Evolutionary conservation across 2,113 vertebrate species (phyloP).

Genomic region (Pimephales promelas): DNA sequence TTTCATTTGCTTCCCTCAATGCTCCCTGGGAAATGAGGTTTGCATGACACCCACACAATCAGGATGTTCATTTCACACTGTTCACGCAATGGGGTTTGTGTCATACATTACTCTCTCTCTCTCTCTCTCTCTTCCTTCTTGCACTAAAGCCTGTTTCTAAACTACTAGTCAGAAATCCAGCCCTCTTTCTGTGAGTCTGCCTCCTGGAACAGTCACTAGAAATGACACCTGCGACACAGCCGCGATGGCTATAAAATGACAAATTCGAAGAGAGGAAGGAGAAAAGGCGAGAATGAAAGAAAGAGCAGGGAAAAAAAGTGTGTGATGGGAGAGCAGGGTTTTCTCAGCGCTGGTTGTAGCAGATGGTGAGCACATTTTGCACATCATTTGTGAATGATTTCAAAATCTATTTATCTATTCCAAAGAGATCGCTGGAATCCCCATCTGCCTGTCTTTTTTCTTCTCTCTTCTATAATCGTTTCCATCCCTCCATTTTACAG

Average conservation of each 20-base stretch:
- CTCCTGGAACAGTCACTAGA: conserved; percentile 18
- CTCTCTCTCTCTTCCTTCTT: conserved; percentile 23
- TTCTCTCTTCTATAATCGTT: conserved; percentile 77
- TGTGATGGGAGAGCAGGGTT: conserved; percentile 33
- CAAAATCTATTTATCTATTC: conserved; percentile 88
- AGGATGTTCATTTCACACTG: conserved; percentile 44
- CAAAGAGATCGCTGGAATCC: conserved; percentile 88
- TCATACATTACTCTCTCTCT: conserved; percentile 14
- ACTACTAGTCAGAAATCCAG: not conserved
- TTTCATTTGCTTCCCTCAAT: conserved; percentile 32
- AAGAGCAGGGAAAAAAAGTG: conserved; percentile 1
- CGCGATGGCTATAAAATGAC: conserved; percentile 21
- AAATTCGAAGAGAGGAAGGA: conserved; percentile 16
- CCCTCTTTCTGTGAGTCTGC: conserved; percentile 18
- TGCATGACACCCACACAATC: conserved; percentile 38
- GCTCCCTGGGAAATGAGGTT: conserved; percentile 45
- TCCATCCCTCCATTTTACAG: conserved; percentile 79
- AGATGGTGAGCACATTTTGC: conserved; percentile 86
- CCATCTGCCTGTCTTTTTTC: conserved; percentile 79
- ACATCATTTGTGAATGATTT: conserved; percentile 91
- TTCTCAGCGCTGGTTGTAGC: conserved; percentile 71
- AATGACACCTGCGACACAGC: conserved; percentile 32
- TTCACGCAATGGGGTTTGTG: conserved; percentile 43
- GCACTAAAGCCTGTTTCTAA: conserved; percentile 12
- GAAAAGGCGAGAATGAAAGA: conserved; percentile 43